Conservation (phyloP, 2,888 invertebrate genomes). For the Nemapogon koenigi region DNA sequence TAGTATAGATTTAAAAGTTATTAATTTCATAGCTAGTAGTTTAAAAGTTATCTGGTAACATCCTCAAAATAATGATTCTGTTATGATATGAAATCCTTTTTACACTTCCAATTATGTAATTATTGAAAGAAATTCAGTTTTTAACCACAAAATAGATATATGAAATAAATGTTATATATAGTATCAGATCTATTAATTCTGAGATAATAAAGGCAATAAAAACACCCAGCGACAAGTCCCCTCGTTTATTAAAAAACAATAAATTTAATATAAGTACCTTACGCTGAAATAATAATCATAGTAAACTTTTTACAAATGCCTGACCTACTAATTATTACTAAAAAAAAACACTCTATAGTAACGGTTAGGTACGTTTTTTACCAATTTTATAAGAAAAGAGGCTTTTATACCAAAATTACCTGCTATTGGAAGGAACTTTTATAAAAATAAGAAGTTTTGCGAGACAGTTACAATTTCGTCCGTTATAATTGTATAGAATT, state of each 20-base stretch:
- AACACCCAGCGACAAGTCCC: no score
- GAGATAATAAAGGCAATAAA: no score
- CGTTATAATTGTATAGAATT: conserved; percentile 66
- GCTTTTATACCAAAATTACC: conserved; percentile 38
- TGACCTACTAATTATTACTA: conserved; percentile 56
- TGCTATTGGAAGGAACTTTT: conserved; percentile 46
- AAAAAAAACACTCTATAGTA: neutral
- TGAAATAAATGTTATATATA: no score
- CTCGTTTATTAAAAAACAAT: conserved; percentile 54
- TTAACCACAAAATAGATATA: no score
- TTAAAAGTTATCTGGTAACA: no score
- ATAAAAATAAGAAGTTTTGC: conserved; percentile 41
- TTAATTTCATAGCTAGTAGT: no score
- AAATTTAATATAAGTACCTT: conserved; percentile 37
- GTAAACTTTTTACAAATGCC: conserved; percentile 29
- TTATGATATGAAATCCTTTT: no score
- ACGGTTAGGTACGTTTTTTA: conserved; percentile 7
- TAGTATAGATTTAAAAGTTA: no score
- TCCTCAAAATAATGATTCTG: no score
- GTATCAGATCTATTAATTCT: no score
- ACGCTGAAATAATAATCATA: conserved; percentile 50
- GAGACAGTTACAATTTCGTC: conserved; percentile 62
- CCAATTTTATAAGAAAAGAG: neutral
- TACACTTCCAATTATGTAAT: no score
- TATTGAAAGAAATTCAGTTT: no score